phyloP scores from a whole-genome alignment of 2,113 vertebrate genomes.

The Uria lomvia region DNA sequence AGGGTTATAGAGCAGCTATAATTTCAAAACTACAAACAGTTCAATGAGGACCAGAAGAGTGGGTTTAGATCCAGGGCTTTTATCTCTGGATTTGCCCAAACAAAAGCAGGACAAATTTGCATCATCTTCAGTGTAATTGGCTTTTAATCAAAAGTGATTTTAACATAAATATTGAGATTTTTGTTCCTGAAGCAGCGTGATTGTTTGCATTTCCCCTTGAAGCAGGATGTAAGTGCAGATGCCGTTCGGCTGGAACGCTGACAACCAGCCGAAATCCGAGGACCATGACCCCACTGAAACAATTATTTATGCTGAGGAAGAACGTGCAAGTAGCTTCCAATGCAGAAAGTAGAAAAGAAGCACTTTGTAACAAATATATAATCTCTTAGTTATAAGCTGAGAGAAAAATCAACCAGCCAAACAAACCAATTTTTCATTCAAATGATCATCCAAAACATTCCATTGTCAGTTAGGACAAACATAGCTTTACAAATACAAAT shows the following conservation, averaged over 20 bases:
- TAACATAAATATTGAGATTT: constrained; percentile 66
- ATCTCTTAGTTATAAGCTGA: background rate
- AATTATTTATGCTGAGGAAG: constrained; percentile 51
- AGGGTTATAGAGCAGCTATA: background rate
- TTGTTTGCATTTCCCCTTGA: constrained; percentile 51
- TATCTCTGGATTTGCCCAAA: constrained; percentile 23
- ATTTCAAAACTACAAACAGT: constrained; percentile 2
- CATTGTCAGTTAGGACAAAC: background rate
- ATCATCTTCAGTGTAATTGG: constrained; percentile 59
- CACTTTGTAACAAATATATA: background rate
- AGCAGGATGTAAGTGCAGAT: constrained; percentile 64
- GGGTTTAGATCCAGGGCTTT: background rate
- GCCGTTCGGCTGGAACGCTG: constrained; percentile 56
- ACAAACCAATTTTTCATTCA: background rate
- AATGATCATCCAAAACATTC: background rate
- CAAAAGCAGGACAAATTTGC: constrained; percentile 51
- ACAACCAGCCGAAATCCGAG: constrained; percentile 36
- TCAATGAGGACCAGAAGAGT: background rate
- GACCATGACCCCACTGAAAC: constrained; percentile 49
- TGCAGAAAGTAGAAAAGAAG: background rate
- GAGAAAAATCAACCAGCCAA: background rate
- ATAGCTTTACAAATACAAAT: background rate
- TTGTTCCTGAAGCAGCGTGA: constrained; percentile 54
- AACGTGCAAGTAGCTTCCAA: constrained; percentile 48
- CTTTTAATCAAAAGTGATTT: constrained; percentile 65